Conservation (phyloP, 2,797 vertebrate species). For the Danio choprae region DNA sequence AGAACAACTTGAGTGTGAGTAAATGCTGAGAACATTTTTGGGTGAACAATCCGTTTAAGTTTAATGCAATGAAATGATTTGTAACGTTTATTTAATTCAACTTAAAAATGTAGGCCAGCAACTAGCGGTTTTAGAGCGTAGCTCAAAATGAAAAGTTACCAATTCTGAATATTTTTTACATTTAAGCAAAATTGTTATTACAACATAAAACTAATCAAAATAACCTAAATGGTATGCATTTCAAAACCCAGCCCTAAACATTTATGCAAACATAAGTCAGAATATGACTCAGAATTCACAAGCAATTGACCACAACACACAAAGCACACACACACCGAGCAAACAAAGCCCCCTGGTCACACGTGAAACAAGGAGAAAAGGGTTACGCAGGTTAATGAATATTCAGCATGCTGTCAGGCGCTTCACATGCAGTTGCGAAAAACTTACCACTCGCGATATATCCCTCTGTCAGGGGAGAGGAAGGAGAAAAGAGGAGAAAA, state of each 20-base stretch:
- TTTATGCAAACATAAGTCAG: constrained; percentile 44
- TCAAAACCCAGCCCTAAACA: not conserved
- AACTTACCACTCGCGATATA: constrained; percentile 84
- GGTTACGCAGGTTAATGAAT: constrained; percentile 73
- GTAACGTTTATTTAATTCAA: too few relatives aligned
- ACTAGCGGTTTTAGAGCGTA: too few relatives aligned
- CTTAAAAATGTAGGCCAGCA: too few relatives aligned
- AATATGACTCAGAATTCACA: constrained; percentile 40
- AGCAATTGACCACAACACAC: constrained; percentile 42
- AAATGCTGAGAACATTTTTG: too few relatives aligned
- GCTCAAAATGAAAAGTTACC: too few relatives aligned
- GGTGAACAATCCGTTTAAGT: too few relatives aligned
- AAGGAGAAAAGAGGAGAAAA: constrained; percentile 59
- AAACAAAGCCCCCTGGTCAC: constrained; percentile 29
- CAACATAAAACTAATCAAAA: not conserved
- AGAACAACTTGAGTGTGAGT: too few relatives aligned
- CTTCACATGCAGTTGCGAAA: constrained; percentile 73
- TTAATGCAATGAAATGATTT: too few relatives aligned
- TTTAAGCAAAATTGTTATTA: not conserved
- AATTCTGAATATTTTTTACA: not conserved
- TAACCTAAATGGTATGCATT: not conserved
- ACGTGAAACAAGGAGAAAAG: constrained; percentile 39
- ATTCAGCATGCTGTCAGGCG: constrained; percentile 70
- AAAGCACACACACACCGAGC: constrained; percentile 35
- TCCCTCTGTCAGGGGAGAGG: constrained; percentile 72